Percentiles rank a stretch among this genome's conserved stretches.
These are phyloP conservation scores for Pachyseris speciosa DNA, from an alignment of 64 coral and sea anemone genomes.

Conservation along the genomic window DNA sequence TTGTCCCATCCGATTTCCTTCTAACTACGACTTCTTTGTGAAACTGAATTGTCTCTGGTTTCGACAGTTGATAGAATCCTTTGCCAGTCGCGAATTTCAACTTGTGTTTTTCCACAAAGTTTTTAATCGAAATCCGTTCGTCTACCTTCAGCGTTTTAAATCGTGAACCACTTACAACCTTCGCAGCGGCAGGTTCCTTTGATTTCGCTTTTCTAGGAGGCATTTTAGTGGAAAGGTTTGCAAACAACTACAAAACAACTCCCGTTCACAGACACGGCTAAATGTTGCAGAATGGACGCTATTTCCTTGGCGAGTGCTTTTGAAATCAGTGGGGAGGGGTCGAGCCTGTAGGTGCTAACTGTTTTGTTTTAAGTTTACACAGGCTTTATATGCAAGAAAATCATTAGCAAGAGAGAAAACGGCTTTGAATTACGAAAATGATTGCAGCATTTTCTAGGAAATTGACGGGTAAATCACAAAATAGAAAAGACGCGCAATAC, in stretches of 20 bases:
- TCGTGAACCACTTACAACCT: conserved; percentile 61
- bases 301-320: too few relatives aligned
- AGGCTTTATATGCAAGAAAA: too few relatives aligned
- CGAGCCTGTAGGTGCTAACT: too few relatives aligned
- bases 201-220: conserved; percentile 76
- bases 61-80: conserved; percentile 96
- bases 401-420: too few relatives aligned
- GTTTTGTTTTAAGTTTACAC: too few relatives aligned
- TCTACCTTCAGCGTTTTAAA: conserved; percentile 82
- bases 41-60: conserved; percentile 97
- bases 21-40: conserved; percentile 95
- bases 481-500: neutral
- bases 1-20: conserved; percentile 82
- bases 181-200: conserved; percentile 37
- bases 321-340: neutral
- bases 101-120: conserved; percentile 92
- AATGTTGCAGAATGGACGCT: neutral
- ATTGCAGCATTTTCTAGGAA: neutral
- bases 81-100: conserved; percentile 80
- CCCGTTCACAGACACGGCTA: neutral
- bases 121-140: conserved; percentile 68
- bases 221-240: conserved; percentile 35
- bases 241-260: neutral
- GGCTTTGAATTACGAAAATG: too few relatives aligned
- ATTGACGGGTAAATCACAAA: neutral